Evolutionary conservation across 1,140 invertebrate species (phyloP), one percentile per base, ranked within the genome.

Genomic region (Reticulitermes speratus): DNA sequence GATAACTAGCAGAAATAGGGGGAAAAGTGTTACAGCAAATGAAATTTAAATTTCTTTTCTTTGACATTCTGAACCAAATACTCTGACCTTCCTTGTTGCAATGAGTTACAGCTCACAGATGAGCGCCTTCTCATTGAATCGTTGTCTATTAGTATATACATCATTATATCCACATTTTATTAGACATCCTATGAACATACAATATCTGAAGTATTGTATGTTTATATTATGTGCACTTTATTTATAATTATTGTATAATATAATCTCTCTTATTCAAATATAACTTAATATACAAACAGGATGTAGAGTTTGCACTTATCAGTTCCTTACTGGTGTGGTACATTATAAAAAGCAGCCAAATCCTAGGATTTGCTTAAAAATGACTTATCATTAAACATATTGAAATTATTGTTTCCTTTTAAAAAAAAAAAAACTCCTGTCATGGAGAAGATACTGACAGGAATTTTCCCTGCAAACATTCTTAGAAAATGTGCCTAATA

Each of bases 71-170:
- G 65, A 75, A 75, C 25, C 52, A 48, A 48, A 11, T 48, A 12
- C 25, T 65, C 16, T 8, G 16, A 11, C 25, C n/a, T 75, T 75
- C n/a, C 65, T 11, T 75, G n/a, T 3, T 75, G 65, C n/a, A 75
- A 75, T 75, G 25, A 84, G 25, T 84, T 84, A 84, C 55, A 84
- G 48, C 83, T 84, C 83, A 52, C 30, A 84, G n/a, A 30, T 84
- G 44, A 84, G 30, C 25, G 30, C 83, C 52, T 84, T 83, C 82
- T 75, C 21, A 82, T 21, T 48, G 75, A 59, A 55, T 86, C 85
- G 81, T 86, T 86, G 85, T 86, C 83, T 86, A 25, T 86, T 86
- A 59, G n/a, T 86, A 86, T 86, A 83, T 86, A 86, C 85, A 86
- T 86, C 25, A 75, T 75, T 75, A 25, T 75, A 30, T 75, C 82